Evolutionary conservation across 2,888 invertebrate genomes (phyloP).

Genomic region (Limnephilus marmoratus): DNA sequence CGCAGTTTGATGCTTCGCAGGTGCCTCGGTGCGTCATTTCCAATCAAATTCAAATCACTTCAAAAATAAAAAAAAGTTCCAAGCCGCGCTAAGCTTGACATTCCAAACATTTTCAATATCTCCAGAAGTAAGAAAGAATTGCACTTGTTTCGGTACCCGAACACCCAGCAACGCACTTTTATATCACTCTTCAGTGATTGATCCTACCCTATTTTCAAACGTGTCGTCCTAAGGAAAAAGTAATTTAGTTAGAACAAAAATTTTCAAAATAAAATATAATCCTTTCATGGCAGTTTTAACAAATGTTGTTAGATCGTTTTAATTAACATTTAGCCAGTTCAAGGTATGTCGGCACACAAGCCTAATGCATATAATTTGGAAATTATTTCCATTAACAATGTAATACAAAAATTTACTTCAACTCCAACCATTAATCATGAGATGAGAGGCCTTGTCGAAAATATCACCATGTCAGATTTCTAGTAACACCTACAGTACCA

Average conservation of each 20-base stretch:
- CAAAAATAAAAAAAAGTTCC: too few relatives aligned
- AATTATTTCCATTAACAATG: neutral
- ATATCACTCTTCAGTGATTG: too few relatives aligned
- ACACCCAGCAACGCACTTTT: too few relatives aligned
- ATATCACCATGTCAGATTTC: slow-evolving; percentile 7
- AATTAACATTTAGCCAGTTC: slow-evolving; percentile 2
- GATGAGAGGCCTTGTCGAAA: slow-evolving; percentile 13
- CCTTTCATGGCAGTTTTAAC: neutral
- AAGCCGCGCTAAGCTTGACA: too few relatives aligned
- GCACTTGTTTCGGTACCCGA: too few relatives aligned
- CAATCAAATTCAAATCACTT: too few relatives aligned
- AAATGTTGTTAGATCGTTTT: neutral
- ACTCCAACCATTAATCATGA: neutral
- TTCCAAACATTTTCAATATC: too few relatives aligned
- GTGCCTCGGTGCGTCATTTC: too few relatives aligned
- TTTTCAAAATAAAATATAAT: neutral
- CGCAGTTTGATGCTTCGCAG: too few relatives aligned
- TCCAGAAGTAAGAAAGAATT: too few relatives aligned
- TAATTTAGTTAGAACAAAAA: neutral
- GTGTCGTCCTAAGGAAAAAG: neutral
- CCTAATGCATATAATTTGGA: neutral
- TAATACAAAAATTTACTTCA: neutral
- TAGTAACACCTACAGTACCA: neutral
- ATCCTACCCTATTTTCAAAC: too few relatives aligned
- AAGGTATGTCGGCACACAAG: neutral